phyloP scores from a whole-genome alignment of 1,140 invertebrate genomes.

The Stegodyphus dumicola region DNA sequence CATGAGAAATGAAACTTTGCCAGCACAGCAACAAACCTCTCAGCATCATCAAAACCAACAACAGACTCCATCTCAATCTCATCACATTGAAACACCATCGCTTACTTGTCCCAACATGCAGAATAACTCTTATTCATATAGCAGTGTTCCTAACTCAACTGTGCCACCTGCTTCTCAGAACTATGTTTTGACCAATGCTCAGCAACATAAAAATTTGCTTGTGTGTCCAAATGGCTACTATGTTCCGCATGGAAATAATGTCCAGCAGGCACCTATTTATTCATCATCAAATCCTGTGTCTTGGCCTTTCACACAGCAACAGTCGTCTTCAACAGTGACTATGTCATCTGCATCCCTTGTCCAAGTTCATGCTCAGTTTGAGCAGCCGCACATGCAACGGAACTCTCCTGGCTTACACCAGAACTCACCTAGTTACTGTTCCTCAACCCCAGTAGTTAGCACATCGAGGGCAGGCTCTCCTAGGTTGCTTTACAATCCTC shows the following conservation, averaged over 20 bases:
- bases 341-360: conserved; percentile 20
- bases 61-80: conserved; percentile 42
- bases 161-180: not conserved
- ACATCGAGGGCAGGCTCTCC: conserved; percentile 41
- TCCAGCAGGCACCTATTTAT: conserved; percentile 33
- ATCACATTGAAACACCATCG: conserved; percentile 26
- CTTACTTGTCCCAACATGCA: conserved; percentile 19
- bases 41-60: conserved; percentile 35
- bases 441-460: conserved; percentile 20
- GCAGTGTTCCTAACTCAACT: conserved; percentile 49
- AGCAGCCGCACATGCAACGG: conserved; percentile 6
- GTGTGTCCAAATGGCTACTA: conserved; percentile 43
- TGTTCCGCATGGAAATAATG: conserved; percentile 20
- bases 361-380: conserved; percentile 18
- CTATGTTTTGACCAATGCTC: not conserved
- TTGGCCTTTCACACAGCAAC: conserved; percentile 36
- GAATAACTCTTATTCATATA: conserved; percentile 34
- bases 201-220: conserved; percentile 41
- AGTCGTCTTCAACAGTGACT: conserved; percentile 1
- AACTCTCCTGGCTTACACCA: conserved; percentile 2
- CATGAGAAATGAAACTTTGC: conserved; percentile 72
- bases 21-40: conserved; percentile 9
- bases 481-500: conserved; percentile 28
- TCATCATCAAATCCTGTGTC: conserved; percentile 11
- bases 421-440: conserved; percentile 3